A percentile compares a stretch with the other conserved stretches of the same genome.
phyloP scores from a whole-genome alignment of 2,888 invertebrate species.

The Balanococcus diminutus region DNA sequence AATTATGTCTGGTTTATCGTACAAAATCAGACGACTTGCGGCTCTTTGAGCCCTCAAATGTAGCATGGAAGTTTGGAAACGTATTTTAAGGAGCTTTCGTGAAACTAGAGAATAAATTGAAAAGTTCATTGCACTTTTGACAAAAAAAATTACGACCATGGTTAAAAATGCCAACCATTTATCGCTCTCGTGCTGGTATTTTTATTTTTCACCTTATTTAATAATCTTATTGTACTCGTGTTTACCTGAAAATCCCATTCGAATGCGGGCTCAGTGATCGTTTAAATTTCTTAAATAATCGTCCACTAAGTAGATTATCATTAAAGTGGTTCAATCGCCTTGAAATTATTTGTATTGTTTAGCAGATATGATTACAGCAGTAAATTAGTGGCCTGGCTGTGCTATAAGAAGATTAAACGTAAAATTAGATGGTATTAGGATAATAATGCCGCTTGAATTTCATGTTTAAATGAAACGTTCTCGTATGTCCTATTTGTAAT shows the following conservation, averaged over 20 bases:
- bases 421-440: conserved; percentile 20
- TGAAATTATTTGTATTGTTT: background rate
- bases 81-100: too few relatives aligned
- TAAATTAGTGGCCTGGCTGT: background rate
- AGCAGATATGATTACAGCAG: background rate
- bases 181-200: background rate
- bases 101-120: too few relatives aligned
- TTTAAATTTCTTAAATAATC: background rate
- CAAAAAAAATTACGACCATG: background rate
- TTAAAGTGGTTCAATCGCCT: conserved; percentile 16
- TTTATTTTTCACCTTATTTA: background rate
- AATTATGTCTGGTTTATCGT: background rate
- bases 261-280: background rate
- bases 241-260: background rate
- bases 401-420: background rate
- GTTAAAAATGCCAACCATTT: background rate
- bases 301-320: background rate
- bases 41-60: background rate
- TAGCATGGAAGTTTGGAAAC: too few relatives aligned
- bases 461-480: background rate
- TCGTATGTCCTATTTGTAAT: background rate
- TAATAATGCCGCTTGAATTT: conserved; percentile 1
- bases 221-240: background rate
- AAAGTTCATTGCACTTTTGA: background rate
- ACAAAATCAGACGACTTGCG: background rate